Conservation (phyloP, 2,113 vertebrate species). For the Petromus typicus region DNA sequence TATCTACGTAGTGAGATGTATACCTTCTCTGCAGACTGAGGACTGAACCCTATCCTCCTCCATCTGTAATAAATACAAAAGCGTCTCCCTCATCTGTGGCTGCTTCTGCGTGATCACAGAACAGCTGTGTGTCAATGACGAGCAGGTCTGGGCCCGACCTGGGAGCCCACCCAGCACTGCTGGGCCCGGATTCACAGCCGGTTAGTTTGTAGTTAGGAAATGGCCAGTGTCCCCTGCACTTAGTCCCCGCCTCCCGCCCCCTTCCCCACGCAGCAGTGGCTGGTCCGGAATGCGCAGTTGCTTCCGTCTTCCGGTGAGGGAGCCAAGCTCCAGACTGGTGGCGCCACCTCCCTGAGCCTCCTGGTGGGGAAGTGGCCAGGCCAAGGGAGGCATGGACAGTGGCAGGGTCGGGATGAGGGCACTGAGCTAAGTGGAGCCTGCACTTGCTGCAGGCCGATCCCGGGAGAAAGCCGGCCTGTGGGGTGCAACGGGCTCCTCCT, state of each 20-base stretch:
- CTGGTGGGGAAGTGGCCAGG: neutral
- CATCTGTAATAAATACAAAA: neutral
- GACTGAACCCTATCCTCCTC: neutral
- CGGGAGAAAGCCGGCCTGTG: neutral
- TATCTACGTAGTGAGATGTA: neutral
- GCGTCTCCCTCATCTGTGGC: neutral
- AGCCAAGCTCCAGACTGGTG: neutral
- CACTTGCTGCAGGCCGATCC: accelerated
- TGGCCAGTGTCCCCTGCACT: neutral
- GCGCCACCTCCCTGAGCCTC: neutral
- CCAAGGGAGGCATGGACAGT: neutral
- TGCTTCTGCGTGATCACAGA: neutral
- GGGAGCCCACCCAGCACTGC: neutral
- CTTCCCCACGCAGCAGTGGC: accelerated
- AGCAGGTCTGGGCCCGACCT: neutral
- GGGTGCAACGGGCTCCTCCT: neutral
- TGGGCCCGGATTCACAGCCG: neutral
- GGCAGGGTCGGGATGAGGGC: neutral
- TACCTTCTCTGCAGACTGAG: neutral
- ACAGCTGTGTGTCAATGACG: accelerated
- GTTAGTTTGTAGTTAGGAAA: neutral
- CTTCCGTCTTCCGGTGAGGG: constrained; percentile 28
- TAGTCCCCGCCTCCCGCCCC: neutral
- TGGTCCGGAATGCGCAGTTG: neutral
- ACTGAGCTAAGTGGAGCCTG: accelerated